A percentile compares a stretch with the other conserved stretches of the same genome.
These are phyloP conservation scores for Listronotus bonariensis DNA, from an alignment of 1,140 invertebrate genomes.

Conservation along the genomic window DNA sequence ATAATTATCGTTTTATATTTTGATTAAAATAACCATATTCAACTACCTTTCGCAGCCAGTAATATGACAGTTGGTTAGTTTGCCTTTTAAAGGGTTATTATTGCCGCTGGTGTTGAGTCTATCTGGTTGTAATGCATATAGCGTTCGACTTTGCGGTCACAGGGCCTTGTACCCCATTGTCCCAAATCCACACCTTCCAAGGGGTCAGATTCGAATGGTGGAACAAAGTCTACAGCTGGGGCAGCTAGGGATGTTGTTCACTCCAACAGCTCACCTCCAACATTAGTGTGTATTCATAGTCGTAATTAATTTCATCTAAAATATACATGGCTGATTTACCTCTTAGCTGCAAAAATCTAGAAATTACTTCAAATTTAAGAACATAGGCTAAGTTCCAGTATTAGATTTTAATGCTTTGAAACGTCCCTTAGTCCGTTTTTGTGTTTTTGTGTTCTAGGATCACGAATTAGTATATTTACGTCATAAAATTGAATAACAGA, in stretches of 20 bases:
- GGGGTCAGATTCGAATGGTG: constrained; percentile 54
- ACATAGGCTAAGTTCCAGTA: too few relatives aligned
- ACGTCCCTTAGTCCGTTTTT: too few relatives aligned
- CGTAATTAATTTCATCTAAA: constrained; percentile 52
- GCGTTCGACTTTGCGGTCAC: constrained; percentile 85
- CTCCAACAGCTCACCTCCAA: constrained; percentile 49
- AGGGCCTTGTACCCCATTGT: constrained; percentile 65
- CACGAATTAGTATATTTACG: too few relatives aligned
- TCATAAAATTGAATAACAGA: too few relatives aligned
- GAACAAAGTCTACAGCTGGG: constrained; percentile 50
- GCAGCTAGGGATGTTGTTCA: constrained; percentile 45
- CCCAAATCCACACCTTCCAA: constrained; percentile 57
- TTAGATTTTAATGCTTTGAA: too few relatives aligned
- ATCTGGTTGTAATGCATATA: constrained; percentile 83
- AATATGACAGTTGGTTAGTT: constrained; percentile 86
- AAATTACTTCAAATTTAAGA: too few relatives aligned
- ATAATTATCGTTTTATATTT: constrained; percentile 1
- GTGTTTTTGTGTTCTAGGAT: too few relatives aligned
- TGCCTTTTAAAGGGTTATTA: constrained; percentile 81
- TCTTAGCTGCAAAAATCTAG: too few relatives aligned
- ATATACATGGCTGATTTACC: too few relatives aligned
- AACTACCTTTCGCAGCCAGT: constrained; percentile 84
- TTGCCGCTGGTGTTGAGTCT: constrained; percentile 76
- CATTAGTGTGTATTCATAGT: constrained; percentile 49
- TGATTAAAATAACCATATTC: constrained; percentile 6